Conservation (phyloP, 2,888 invertebrate genomes). For the Himalopsyche japonica region DNA sequence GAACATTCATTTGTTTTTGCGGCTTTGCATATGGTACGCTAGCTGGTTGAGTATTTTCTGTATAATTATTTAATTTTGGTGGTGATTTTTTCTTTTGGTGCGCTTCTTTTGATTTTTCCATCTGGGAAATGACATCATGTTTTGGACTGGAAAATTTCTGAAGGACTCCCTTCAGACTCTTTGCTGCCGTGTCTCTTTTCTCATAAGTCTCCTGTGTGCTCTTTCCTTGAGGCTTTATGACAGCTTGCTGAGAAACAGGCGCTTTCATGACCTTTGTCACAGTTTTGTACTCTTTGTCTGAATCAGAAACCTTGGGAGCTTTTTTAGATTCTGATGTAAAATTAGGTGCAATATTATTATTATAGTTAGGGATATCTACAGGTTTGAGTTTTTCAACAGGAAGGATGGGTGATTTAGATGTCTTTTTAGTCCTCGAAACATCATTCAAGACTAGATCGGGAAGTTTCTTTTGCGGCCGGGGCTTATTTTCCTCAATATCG, state of each 20-base stretch:
- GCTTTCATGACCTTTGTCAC: slow-evolving; percentile 76
- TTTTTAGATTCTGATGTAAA: not conserved
- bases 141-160: slow-evolving; percentile 55
- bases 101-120: slow-evolving; percentile 42
- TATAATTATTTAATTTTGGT: not conserved
- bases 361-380: slow-evolving; percentile 4
- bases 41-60: not conserved
- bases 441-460: slow-evolving; percentile 58
- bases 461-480: slow-evolving; percentile 55
- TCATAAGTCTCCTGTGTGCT: slow-evolving; percentile 62
- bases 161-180: slow-evolving; percentile 59
- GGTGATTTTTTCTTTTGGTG: slow-evolving; percentile 41
- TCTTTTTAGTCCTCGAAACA: slow-evolving; percentile 33
- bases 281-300: slow-evolving; percentile 62
- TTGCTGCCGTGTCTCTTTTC: slow-evolving; percentile 54
- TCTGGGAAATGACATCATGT: slow-evolving; percentile 48
- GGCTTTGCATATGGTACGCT: not conserved
- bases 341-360: not conserved
- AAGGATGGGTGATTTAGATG: not conserved
- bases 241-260: slow-evolving; percentile 73
- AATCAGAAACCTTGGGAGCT: slow-evolving; percentile 44
- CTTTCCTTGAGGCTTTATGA: slow-evolving; percentile 55
- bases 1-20: not conserved
- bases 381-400: not conserved
- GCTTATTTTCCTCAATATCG: slow-evolving; percentile 57